Conservation (phyloP, 2,888 invertebrate species). For the Eupithecia subfuscata region DNA sequence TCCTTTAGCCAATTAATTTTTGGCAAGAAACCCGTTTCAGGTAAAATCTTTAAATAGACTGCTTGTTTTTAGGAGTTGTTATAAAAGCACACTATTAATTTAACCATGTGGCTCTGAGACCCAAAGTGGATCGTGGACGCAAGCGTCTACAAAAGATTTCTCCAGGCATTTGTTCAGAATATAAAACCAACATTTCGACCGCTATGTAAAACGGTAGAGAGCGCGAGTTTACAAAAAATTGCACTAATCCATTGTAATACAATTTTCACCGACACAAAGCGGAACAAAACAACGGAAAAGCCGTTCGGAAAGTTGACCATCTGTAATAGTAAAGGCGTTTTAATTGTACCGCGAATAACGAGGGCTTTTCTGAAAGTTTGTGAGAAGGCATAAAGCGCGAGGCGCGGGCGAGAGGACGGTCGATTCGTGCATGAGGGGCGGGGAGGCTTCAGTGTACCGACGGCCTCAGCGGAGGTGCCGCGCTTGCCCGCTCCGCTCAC, state of each 20-base stretch:
- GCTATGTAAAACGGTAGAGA: not conserved
- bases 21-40: not conserved
- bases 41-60: not conserved
- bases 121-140: not conserved
- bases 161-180: not conserved
- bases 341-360: slow-evolving; percentile 66
- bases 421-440: slow-evolving; percentile 57
- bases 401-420: slow-evolving; percentile 60
- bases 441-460: slow-evolving; percentile 62
- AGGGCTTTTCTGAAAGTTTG: slow-evolving; percentile 59
- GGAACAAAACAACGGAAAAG: slow-evolving; percentile 10
- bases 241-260: slow-evolving; percentile 7
- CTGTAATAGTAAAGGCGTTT: slow-evolving; percentile 52
- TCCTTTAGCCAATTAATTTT: slow-evolving; percentile 1
- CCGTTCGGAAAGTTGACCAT: slow-evolving; percentile 17
- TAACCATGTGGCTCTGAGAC: not conserved
- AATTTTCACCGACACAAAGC: slow-evolving; percentile 4
- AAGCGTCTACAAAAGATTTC: not conserved
- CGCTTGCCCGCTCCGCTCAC: slow-evolving; percentile 54
- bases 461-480: slow-evolving; percentile 53
- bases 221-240: not conserved
- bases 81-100: not conserved
- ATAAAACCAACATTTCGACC: not conserved
- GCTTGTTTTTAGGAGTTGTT: not conserved
- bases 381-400: slow-evolving; percentile 52